These are phyloP conservation scores for Drosophila auraria DNA, from an alignment of 1,140 invertebrate species.

Conservation along the genomic window DNA sequence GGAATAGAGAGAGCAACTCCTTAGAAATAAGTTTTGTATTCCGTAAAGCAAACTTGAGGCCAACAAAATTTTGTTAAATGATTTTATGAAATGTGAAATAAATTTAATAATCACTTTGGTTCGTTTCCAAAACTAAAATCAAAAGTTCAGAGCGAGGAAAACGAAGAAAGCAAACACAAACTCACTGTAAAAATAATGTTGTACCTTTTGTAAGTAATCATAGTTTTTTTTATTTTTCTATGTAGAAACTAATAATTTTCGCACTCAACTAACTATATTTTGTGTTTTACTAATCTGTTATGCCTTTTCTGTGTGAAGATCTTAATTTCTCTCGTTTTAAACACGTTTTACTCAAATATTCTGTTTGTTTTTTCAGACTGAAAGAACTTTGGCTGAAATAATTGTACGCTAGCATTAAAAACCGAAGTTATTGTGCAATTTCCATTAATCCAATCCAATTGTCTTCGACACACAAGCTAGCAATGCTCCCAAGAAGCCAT, in stretches of 20 bases:
- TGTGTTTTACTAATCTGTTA: conserved; percentile 27
- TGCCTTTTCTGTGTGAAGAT: conserved; percentile 10
- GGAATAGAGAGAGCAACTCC: conserved; percentile 1
- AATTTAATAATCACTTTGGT: conserved; percentile 19
- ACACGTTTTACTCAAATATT: conserved; percentile 41
- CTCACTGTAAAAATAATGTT: conserved; percentile 14
- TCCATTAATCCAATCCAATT: conserved; percentile 42
- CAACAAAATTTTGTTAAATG: conserved; percentile 17
- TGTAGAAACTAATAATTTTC: conserved; percentile 10
- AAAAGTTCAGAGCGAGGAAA: conserved; percentile 15
- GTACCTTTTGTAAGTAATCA: conserved; percentile 35
- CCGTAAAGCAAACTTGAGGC: conserved; percentile 21
- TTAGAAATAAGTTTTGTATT: conserved; percentile 46
- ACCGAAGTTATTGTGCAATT: conserved; percentile 31
- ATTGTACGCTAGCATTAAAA: conserved; percentile 71
- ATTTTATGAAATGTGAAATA: background rate
- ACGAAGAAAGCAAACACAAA: background rate
- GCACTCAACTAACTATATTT: conserved; percentile 22
- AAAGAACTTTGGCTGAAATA: conserved; percentile 84
- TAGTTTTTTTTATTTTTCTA: conserved; percentile 9
- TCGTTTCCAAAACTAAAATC: conserved; percentile 16
- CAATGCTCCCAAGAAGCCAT: conserved; percentile 8
- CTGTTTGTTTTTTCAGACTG: conserved; percentile 82
- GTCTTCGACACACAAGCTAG: conserved; percentile 33
- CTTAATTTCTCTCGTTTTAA: conserved; percentile 10